phyloP scores from a whole-genome alignment of 35 echinoderm and acorn worm genomes.

The Hemicentrotus pulcherrimus region DNA sequence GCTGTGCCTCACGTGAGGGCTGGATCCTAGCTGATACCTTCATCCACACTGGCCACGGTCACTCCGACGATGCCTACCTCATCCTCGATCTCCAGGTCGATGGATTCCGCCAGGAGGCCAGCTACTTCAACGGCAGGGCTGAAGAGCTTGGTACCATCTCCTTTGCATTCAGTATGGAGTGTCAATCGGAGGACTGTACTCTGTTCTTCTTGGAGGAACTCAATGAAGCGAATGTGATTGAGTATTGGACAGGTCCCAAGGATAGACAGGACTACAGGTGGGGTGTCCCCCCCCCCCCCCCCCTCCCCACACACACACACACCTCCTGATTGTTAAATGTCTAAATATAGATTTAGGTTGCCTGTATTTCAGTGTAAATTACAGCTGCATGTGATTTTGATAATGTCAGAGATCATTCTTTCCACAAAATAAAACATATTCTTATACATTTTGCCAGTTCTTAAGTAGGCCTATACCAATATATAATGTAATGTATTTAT shows the following conservation, averaged over 20 bases:
- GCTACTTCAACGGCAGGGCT: constrained; percentile 79
- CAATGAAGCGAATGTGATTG: constrained; percentile 61
- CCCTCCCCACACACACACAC: neutral
- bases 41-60: constrained; percentile 86
- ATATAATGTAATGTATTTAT: no score
- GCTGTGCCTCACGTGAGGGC: constrained; percentile 67
- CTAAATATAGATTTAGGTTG: neutral
- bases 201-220: constrained; percentile 87
- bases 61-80: constrained; percentile 89
- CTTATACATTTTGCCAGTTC: no score
- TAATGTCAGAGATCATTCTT: no score
- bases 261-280: constrained; percentile 64
- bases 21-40: constrained; percentile 73
- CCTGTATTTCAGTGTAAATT: no score
- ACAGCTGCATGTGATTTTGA: no score
- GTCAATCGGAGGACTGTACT: constrained; percentile 66
- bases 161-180: constrained; percentile 82
- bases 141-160: constrained; percentile 66
- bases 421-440: no score
- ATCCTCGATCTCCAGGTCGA: constrained; percentile 67
- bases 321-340: no score
- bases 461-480: no score
- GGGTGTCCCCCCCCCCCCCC: neutral
- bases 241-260: constrained; percentile 69
- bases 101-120: constrained; percentile 60